These are phyloP conservation scores for Cepaea hortensis DNA, from an alignment of 2,888 invertebrate species.

Conservation along the genomic window DNA sequence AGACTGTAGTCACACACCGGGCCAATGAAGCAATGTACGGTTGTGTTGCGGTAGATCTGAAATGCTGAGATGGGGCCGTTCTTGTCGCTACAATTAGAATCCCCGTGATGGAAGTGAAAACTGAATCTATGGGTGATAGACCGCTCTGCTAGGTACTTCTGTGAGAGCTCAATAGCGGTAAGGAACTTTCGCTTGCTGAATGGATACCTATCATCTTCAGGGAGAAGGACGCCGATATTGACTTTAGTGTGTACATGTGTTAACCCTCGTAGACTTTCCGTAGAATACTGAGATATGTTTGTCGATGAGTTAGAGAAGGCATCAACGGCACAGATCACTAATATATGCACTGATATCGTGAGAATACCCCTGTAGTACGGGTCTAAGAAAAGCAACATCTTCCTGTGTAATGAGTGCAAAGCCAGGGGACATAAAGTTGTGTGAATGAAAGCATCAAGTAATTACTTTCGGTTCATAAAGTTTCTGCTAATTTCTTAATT, in stretches of 20 bases:
- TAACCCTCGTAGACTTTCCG: background rate
- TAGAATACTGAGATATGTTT: background rate
- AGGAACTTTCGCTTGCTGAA: slow-evolving; percentile 57
- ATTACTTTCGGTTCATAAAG: too few species aligned
- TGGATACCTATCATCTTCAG: slow-evolving; percentile 44
- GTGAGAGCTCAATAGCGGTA: slow-evolving; percentile 64
- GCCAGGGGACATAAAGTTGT: too few species aligned
- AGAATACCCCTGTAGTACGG: too few species aligned
- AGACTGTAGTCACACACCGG: slow-evolving; percentile 81
- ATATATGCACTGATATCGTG: too few species aligned
- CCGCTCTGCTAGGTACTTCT: slow-evolving; percentile 38
- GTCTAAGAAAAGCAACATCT: too few species aligned
- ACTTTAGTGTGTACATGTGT: background rate
- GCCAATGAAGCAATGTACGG: slow-evolving; percentile 69
- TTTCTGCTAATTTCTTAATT: too few species aligned
- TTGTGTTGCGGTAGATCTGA: slow-evolving; percentile 59
- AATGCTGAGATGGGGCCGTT: slow-evolving; percentile 67
- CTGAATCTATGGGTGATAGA: slow-evolving; percentile 12
- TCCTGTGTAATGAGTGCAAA: too few species aligned
- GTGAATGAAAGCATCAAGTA: too few species aligned
- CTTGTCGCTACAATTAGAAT: slow-evolving; percentile 54
- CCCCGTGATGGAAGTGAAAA: slow-evolving; percentile 50
- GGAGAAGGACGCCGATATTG: slow-evolving; percentile 55
- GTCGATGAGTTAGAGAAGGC: background rate
- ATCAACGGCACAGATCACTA: too few species aligned